Conservation (phyloP, 2,888 invertebrate genomes). For the Pristionchus mayeri region DNA sequence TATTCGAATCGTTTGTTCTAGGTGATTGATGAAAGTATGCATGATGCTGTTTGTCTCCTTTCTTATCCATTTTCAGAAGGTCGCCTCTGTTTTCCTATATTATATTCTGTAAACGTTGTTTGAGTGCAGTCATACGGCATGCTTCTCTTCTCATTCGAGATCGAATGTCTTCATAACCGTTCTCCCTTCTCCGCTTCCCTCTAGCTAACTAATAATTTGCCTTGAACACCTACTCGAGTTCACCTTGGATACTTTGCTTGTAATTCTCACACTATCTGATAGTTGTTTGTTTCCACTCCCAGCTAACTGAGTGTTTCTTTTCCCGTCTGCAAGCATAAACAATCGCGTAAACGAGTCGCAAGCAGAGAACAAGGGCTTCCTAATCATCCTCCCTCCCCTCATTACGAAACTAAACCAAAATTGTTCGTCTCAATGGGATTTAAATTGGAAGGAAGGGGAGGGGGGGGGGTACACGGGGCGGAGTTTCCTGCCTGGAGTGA, state of each 20-base stretch:
- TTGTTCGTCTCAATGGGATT: conserved; percentile 48
- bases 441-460: conserved; percentile 46
- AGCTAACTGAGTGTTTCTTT: conserved; percentile 33
- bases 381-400: not conserved
- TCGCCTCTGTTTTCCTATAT: not conserved
- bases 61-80: not conserved
- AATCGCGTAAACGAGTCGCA: conserved; percentile 8
- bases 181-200: not conserved
- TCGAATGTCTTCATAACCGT: not conserved
- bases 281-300: no score
- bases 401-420: not conserved
- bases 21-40: conserved; percentile 44
- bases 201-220: conserved; percentile 40
- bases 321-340: conserved; percentile 3
- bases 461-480: conserved; percentile 19
- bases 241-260: conserved; percentile 26
- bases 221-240: conserved; percentile 40
- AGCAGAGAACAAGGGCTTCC: conserved; percentile 8
- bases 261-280: conserved; percentile 12
- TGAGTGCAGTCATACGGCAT: conserved; percentile 33
- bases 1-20: conserved; percentile 38
- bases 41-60: conserved; percentile 37
- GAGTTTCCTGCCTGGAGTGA: conserved; percentile 4
- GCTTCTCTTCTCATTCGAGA: not conserved
- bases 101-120: conserved; percentile 35